Evolutionary conservation across 2,888 invertebrate genomes (phyloP), one percentile per base, ranked within the genome.

Genomic region (Melanchra persicariae): DNA sequence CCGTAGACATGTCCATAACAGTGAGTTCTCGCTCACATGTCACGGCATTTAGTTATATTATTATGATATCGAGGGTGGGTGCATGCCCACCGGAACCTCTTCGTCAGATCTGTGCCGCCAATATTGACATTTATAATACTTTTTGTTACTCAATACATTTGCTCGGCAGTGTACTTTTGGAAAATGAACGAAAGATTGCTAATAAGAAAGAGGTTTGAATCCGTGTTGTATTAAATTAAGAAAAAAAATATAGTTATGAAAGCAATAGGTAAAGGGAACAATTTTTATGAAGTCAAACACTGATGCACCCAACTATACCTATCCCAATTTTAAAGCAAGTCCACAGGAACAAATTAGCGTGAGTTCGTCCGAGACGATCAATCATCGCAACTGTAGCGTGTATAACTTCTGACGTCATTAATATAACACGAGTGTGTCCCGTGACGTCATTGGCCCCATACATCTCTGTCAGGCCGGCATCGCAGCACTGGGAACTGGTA

Each of bases 351-450:
- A 75, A 80, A 80, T 80, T 59, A 65, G 51, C 37, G 68, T 30
- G 60, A 60, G 82, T 71, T 59, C 37, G 54, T 59, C 68, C 74
- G 69, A 68, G 51, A 45, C 71, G 66, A 82, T 82, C 79, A 85
- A 82, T 82, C 82, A 82, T 82, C 45, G 73, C 71, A 65, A 76
- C 57, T 62, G 74, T 78, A 81, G 81, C 78, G 71, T 75, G 73
- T 71, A 79, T 83, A 85, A 83, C 69, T 79, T 75, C 49, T 85
- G 81, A 86, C 83, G 81, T 83, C 85, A 86, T 85, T 83, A 85
- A 85, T 85, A 85, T 86, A 75, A 85, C 78, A 86, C 79, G 77
- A 81, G 69, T 63, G 74, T 81, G 84, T 84, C 82, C 62, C 71
- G 70, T 76, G 78, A 68, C 85, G 80, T 83, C 87, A 74, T 64